These are phyloP conservation scores for Paratilapia polleni DNA, from an alignment of 2,113 vertebrate genomes.

Conservation along the genomic window DNA sequence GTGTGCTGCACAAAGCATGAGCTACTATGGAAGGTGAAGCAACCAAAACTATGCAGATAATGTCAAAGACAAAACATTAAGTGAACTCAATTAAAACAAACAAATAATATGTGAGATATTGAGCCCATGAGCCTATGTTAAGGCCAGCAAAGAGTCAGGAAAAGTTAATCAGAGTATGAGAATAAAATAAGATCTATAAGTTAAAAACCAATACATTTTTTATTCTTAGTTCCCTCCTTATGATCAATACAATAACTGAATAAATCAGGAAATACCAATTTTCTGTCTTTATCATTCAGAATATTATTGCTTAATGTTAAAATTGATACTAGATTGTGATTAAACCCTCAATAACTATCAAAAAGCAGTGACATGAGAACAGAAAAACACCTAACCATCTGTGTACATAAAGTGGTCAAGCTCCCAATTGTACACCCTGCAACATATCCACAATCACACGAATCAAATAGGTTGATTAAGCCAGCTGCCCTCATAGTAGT, in stretches of 20 bases:
- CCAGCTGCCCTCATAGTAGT: no score
- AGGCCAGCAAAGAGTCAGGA: background rate
- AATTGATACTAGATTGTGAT: no score
- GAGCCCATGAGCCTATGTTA: background rate
- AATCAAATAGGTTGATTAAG: no score
- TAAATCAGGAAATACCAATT: background rate
- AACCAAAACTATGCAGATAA: background rate
- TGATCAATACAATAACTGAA: background rate
- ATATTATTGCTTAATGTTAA: no score
- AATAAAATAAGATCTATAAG: background rate
- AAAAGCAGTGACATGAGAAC: background rate
- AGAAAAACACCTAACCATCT: background rate
- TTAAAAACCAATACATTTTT: background rate
- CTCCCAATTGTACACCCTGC: background rate
- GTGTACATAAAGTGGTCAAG: background rate
- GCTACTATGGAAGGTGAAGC: background rate
- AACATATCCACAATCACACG: no score
- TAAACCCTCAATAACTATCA: no score
- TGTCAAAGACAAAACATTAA: no score
- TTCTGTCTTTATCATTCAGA: background rate
- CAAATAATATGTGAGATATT: background rate
- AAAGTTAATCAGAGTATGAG: background rate
- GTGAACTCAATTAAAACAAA: background rate
- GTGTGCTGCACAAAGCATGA: background rate
- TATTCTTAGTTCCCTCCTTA: background rate